Evolutionary conservation across 2,797 vertebrate genomes (phyloP).

Genomic region (Valencia hispanica): DNA sequence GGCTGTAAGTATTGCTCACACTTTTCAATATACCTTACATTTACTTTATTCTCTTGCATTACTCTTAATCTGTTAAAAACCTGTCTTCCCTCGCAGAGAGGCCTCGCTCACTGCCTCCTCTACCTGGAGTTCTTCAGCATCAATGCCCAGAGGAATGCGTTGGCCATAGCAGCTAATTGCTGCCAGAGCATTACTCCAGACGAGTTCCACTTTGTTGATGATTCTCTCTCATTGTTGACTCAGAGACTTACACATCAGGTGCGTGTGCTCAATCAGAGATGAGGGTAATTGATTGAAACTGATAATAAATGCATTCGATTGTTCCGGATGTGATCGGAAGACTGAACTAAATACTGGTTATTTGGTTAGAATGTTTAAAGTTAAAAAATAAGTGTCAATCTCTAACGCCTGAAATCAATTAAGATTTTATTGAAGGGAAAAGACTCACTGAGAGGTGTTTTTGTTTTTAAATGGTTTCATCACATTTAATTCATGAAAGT

Average conservation of each 20-base stretch:
- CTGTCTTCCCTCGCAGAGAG: constrained; percentile 79
- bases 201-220: constrained; percentile 99
- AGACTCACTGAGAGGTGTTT: not conserved
- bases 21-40: not conserved
- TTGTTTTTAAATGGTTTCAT: not conserved
- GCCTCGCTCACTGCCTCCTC: constrained; percentile 95
- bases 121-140: constrained; percentile 99
- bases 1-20: constrained; percentile 85
- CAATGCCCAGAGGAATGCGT: constrained; percentile 98
- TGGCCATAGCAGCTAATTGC: constrained; percentile 99
- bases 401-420: not conserved
- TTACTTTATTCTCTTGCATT: not conserved
- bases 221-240: constrained; percentile 96
- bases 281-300: not conserved
- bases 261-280: constrained; percentile 15
- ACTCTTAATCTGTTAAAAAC: not conserved
- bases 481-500: not conserved
- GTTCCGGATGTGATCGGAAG: not conserved
- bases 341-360: not conserved
- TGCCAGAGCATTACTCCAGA: constrained; percentile 99
- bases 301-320: not conserved
- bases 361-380: no score
- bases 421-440: not conserved
- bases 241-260: constrained; percentile 99
- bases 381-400: no score